A percentile compares a stretch with the other conserved stretches of the same genome.
Evolutionary conservation across 2,888 invertebrate species (phyloP).

Genomic region (Pardosa pseudoannulata): DNA sequence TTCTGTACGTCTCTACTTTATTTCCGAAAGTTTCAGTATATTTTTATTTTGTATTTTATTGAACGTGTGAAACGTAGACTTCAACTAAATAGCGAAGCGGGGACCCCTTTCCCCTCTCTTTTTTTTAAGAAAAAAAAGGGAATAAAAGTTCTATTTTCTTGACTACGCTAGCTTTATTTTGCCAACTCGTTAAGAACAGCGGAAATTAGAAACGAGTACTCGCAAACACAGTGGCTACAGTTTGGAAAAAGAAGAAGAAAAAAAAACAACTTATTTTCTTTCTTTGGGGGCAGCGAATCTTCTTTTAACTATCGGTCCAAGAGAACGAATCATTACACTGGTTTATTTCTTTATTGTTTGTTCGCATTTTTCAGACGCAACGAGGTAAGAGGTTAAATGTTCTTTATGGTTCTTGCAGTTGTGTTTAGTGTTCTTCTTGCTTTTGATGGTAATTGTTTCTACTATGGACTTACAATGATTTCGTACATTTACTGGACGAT

Average conservation of each 20-base stretch:
- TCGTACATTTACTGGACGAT: background rate
- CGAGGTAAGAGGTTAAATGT: background rate
- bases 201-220: constrained; percentile 56
- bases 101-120: too few relatives aligned
- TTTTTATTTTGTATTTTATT: constrained; percentile 46
- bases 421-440: background rate
- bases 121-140: constrained; percentile 12
- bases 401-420: background rate
- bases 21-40: constrained; percentile 2
- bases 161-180: constrained; percentile 62
- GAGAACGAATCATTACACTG: background rate
- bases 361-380: background rate
- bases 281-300: background rate
- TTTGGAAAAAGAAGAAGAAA: background rate
- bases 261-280: background rate
- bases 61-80: constrained; percentile 57
- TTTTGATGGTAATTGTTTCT: background rate
- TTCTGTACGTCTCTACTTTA: constrained; percentile 46
- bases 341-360: background rate
- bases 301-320: background rate
- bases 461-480: background rate
- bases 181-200: constrained; percentile 57
- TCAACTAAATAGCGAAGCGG: constrained; percentile 35
- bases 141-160: constrained; percentile 27
- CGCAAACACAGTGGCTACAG: background rate